phyloP scores from a whole-genome alignment of 2,113 vertebrate genomes.

The Nycticryphes semicollaris region DNA sequence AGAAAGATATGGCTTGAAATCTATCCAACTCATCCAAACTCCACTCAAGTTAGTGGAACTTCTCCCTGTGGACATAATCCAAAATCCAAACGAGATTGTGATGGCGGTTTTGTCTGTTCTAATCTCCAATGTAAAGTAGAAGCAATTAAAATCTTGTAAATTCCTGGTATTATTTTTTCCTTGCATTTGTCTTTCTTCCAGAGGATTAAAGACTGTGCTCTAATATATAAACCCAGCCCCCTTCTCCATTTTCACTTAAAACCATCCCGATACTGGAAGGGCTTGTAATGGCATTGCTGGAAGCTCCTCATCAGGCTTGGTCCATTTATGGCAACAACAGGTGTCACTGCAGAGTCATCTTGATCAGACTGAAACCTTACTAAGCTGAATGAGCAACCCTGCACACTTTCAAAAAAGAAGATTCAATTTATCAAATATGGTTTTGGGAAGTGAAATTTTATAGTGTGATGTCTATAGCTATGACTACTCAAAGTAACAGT shows the following conservation, averaged over 20 bases:
- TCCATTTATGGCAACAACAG: neutral
- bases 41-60: neutral
- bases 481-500: neutral
- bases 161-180: neutral
- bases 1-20: neutral
- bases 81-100: neutral
- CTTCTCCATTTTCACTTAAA: neutral
- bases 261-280: neutral
- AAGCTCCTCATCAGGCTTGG: neutral
- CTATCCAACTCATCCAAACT: neutral
- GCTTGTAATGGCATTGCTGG: neutral
- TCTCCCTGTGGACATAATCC: neutral
- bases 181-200: neutral
- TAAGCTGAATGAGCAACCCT: neutral
- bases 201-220: neutral
- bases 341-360: neutral
- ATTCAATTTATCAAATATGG: neutral
- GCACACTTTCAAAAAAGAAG: neutral
- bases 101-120: neutral
- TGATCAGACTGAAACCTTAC: neutral
- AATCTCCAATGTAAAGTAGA: neutral
- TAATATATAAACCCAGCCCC: neutral
- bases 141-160: neutral
- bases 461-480: neutral
- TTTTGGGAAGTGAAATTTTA: neutral